Evolutionary conservation across 1,140 invertebrate genomes (phyloP), one percentile per base, ranked within the genome.

Genomic region (Lethocerus indicus): DNA sequence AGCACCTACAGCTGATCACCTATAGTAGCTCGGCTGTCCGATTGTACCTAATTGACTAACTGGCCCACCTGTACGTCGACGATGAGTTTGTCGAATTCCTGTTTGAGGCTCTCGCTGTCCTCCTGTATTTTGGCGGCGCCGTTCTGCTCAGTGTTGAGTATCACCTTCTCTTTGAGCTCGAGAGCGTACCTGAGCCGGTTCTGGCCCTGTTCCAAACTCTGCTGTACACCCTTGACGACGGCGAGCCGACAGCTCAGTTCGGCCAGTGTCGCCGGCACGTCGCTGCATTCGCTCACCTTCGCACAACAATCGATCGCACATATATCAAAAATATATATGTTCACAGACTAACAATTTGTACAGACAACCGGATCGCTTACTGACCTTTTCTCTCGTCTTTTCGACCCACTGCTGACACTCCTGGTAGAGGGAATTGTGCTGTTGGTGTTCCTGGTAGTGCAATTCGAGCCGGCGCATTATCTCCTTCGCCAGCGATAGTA

Each of bases 331-430:
- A n/a, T n/a, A n/a, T n/a, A n/a, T n/a, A n/a, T n/a, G n/a, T n/a
- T n/a, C n/a, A n/a, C n/a, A n/a, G n/a, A n/a, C n/a, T n/a, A 41
- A 9, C 9, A 14, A 41, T 18, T 12, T 7, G 12, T 12, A 41
- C 20, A 12, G 20, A 41, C 18, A n/a, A n/a, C n/a, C n/a, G n/a
- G n/a, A n/a, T n/a, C n/a, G n/a, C n/a, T n/a, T n/a, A n/a, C n/a
- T 44, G 40, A 60, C 66, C 59, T 87, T 89, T 55, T 90, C 86
- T 43, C 83, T 71, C 0, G 84, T 89, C 48, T 81, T 71, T 55
- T 91, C 87, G 4, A 92, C 79, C 83, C 87, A 90, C 58, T 90
- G 86, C 61, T 88, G 81, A 57, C 86, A 91, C 65, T 93, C 89
- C 63, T 87, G 83, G 55, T 87, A 87, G 1, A 92, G 65, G 4